phyloP scores from a whole-genome alignment of 2,113 vertebrate genomes.

The Chloebia gouldiae region DNA sequence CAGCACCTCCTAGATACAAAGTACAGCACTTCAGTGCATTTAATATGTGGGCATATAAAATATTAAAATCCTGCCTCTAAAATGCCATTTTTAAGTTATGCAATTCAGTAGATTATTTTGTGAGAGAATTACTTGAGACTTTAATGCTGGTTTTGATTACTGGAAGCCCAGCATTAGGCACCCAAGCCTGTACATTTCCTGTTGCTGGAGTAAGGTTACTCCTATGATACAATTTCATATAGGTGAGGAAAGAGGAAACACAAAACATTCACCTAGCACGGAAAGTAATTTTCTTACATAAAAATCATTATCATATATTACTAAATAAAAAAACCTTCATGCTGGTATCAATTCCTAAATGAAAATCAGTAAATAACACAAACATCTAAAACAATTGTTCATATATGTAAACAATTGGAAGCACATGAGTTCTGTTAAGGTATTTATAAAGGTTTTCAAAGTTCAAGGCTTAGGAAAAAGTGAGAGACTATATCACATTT shows the following conservation, averaged over 20 bases:
- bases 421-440: conserved; percentile 40
- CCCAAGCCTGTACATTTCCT: background rate
- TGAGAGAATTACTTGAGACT: background rate
- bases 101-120: background rate
- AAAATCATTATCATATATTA: background rate
- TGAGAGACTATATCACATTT: conserved; percentile 45
- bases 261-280: conserved; percentile 23
- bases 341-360: conserved; percentile 35
- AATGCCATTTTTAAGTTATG: background rate
- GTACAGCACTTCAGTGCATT: background rate
- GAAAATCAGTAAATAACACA: conserved; percentile 53
- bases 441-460: conserved; percentile 20
- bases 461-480: conserved; percentile 4
- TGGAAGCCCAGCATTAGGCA: conserved; percentile 42
- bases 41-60: background rate
- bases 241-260: conserved; percentile 31
- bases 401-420: conserved; percentile 67
- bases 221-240: background rate
- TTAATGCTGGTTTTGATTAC: conserved; percentile 14
- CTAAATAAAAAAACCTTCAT: conserved; percentile 3
- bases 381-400: conserved; percentile 60
- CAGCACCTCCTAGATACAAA: background rate
- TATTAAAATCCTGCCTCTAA: background rate
- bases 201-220: conserved; percentile 22
- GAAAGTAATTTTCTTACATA: conserved; percentile 15